A percentile compares a stretch with the other conserved stretches of the same genome.
Evolutionary conservation across 1,140 invertebrate species (phyloP).

Genomic region (Neoseiulus cucumeris): DNA sequence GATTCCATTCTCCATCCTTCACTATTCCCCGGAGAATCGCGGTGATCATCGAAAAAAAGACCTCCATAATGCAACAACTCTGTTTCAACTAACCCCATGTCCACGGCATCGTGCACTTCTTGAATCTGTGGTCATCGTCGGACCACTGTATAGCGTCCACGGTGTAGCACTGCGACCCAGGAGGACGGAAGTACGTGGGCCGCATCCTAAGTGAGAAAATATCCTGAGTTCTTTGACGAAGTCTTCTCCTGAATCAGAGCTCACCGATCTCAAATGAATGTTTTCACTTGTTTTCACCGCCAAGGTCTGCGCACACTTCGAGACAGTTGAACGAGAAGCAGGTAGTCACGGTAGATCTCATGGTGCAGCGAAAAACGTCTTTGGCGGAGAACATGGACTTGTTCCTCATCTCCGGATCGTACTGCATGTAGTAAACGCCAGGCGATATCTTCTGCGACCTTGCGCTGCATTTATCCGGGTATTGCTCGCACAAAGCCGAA

Average conservation of each 20-base stretch:
- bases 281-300: too few species aligned
- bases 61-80: too few species aligned
- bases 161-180: conserved; percentile 1
- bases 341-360: neutral
- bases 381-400: neutral
- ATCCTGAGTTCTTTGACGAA: too few species aligned
- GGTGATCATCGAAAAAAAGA: too few species aligned
- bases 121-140: neutral
- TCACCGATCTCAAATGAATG: too few species aligned
- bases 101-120: conserved; percentile 6
- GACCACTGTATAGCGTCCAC: conserved; percentile 8
- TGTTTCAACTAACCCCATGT: neutral
- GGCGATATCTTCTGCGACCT: conserved; percentile 1
- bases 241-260: too few species aligned
- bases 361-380: neutral
- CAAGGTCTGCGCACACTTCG: neutral
- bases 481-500: neutral
- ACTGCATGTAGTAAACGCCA: conserved; percentile 5
- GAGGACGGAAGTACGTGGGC: conserved; percentile 3
- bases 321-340: conserved; percentile 9
- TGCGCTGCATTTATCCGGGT: neutral
- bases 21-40: too few species aligned
- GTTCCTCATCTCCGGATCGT: conserved; percentile 3
- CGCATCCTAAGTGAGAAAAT: neutral
- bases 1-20: neutral